A percentile compares a stretch with the other conserved stretches of the same genome.
Evolutionary conservation across 2,113 vertebrate genomes (phyloP).

Genomic region (Thymallus thymallus): DNA sequence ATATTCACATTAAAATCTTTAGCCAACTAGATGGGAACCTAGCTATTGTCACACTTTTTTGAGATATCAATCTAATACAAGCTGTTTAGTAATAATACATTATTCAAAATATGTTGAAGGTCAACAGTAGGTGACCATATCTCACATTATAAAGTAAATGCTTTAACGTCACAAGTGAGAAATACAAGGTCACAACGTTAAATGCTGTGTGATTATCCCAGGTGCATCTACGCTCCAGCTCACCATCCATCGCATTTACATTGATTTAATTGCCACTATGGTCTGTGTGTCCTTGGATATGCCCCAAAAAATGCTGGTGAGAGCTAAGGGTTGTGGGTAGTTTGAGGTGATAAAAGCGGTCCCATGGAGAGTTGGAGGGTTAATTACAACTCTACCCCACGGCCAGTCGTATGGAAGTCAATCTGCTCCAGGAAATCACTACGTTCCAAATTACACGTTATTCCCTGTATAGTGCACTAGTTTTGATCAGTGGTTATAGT

Average conservation of each 20-base stretch:
- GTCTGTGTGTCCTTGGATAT: constrained; percentile 49
- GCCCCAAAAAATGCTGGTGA: background rate
- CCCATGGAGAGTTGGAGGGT: constrained; percentile 46
- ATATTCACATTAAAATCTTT: too few species aligned
- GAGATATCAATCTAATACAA: too few species aligned
- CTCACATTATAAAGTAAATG: too few species aligned
- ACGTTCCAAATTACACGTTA: background rate
- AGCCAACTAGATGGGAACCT: too few species aligned
- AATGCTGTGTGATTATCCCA: too few species aligned
- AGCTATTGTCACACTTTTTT: too few species aligned
- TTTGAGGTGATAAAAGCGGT: constrained; percentile 42
- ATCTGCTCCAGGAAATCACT: constrained; percentile 27
- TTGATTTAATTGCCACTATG: constrained; percentile 55
- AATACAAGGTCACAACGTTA: too few species aligned
- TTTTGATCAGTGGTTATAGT: background rate
- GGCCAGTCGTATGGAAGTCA: constrained; percentile 42
- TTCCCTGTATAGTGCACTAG: too few species aligned
- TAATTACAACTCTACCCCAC: constrained; percentile 62
- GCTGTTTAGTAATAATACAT: too few species aligned
- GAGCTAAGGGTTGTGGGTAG: constrained; percentile 42
- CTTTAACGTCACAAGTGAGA: too few species aligned
- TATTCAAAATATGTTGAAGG: too few species aligned
- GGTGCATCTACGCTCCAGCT: constrained; percentile 22
- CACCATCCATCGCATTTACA: constrained; percentile 42
- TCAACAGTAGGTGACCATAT: too few species aligned